Evolutionary conservation across 2,113 vertebrate species (phyloP), one percentile per base, ranked within the genome.

Genomic region (Apodemus sylvaticus): DNA sequence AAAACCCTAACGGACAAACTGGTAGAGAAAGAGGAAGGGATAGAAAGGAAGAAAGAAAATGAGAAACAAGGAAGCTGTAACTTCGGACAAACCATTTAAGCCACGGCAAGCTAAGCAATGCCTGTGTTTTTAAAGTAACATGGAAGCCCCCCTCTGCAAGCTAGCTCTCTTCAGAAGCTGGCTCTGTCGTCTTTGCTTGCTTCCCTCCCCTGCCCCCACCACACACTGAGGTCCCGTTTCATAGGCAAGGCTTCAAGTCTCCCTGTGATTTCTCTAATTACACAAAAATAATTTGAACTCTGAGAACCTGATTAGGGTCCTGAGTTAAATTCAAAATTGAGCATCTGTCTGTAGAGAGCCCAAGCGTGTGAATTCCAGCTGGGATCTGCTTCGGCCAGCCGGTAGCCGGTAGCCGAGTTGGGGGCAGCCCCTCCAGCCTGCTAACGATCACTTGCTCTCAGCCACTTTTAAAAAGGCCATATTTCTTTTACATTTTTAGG

Each of bases 391-490:
- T 89, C 79, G 96, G 55, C 34, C 8, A 4, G 58, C 17, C 55
- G n/a, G n/a, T n/a, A 22, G 58, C 89, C 16, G 1, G 90, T 94
- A 82, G 77, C 89, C 55, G 11, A 85, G 68, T 70, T 94, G 64
- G 39, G 91, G 91, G 94, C 97, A 97, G 96, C 81, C 81, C 62
- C 22, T 97, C 9, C 11, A 98, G 97, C 97, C 98, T 98, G 98
- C 96, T 98, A 98, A 95, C 97, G 98, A 98, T 98, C 98, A 98
- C 42, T 86, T 96, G 95, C 97, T 98, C 98, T 98, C 98, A 98
- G 97, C 94, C 95, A 96, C 98, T 98, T 98, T 98, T 95, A 93
- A 96, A 95, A 97, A 98, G 97, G 95, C 97, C 94, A 53, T 98
- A 97, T 98, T 98, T 98, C 97, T 98, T 98, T 98, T 55, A 93